These are phyloP conservation scores for Nothura maculosa DNA, from an alignment of 2,797 vertebrate species.

Conservation along the genomic window DNA sequence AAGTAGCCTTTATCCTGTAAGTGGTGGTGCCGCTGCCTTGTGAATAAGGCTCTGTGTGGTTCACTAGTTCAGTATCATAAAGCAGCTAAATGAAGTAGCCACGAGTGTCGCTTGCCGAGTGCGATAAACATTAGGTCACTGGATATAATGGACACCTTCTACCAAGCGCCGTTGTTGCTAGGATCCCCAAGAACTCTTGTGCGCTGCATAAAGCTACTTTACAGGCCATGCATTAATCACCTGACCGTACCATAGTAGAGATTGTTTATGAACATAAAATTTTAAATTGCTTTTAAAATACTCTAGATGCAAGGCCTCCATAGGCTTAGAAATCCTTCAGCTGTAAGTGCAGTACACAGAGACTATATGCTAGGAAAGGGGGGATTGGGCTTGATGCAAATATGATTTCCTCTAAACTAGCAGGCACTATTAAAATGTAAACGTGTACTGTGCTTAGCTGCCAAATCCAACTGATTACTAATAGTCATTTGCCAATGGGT, in stretches of 20 bases:
- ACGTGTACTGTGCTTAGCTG: neutral
- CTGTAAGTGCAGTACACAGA: neutral
- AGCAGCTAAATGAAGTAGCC: slow-evolving; percentile 3
- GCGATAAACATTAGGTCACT: slow-evolving; percentile 2
- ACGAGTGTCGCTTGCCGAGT: neutral
- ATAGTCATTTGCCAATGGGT: fast-evolving
- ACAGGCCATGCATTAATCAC: neutral
- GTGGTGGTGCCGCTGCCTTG: neutral
- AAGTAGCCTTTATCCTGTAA: neutral
- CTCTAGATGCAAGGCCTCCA: neutral
- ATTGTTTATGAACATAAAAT: neutral
- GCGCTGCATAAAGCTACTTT: slow-evolving; percentile 1
- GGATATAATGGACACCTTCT: slow-evolving; percentile 49
- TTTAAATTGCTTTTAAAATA: neutral
- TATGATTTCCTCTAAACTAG: neutral
- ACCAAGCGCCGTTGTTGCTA: slow-evolving; percentile 41
- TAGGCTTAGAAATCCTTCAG: neutral
- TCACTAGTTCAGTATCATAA: slow-evolving; percentile 21
- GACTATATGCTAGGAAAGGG: neutral
- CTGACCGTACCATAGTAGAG: slow-evolving; percentile 5
- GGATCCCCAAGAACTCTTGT: slow-evolving; percentile 32
- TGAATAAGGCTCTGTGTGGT: neutral
- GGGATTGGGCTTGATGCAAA: neutral
- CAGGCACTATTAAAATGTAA: neutral
- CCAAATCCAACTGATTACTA: neutral